Percentiles rank a stretch among this genome's conserved stretches.
Evolutionary conservation across 2,113 vertebrate genomes (phyloP).

Genomic region (Bubo scandiacus): DNA sequence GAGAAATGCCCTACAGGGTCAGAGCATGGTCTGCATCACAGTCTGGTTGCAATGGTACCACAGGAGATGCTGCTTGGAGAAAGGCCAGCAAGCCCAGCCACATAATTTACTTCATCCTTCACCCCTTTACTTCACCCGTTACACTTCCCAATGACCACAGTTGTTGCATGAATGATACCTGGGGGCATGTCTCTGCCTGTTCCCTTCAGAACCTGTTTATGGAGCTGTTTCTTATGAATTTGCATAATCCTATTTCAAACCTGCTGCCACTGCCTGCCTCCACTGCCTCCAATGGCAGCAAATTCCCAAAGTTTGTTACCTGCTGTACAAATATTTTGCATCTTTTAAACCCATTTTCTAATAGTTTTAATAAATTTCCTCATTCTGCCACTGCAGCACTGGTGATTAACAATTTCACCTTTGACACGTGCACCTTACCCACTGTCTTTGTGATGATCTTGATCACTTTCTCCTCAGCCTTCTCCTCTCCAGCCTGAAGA

Average conservation of each 20-base stretch:
- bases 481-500: neutral
- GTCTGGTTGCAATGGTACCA: fast-evolving
- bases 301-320: neutral
- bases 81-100: neutral
- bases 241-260: neutral
- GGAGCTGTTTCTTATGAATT: neutral
- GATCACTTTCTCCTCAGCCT: neutral
- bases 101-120: neutral
- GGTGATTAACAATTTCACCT: neutral
- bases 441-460: neutral
- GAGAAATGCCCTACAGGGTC: neutral
- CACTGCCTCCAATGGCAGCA: neutral
- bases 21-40: neutral
- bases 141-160: neutral
- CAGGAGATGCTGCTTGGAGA: neutral
- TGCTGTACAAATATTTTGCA: neutral
- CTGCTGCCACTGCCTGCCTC: neutral
- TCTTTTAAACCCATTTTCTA: neutral
- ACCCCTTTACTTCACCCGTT: neutral
- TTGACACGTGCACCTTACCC: neutral
- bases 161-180: neutral
- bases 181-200: neutral
- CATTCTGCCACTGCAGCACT: neutral
- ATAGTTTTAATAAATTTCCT: neutral
- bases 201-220: neutral